Percentiles rank a stretch among this genome's conserved stretches.
These are phyloP conservation scores for Fissipunctia ypsillon DNA, from an alignment of 2,888 invertebrate species.

Conservation along the genomic window DNA sequence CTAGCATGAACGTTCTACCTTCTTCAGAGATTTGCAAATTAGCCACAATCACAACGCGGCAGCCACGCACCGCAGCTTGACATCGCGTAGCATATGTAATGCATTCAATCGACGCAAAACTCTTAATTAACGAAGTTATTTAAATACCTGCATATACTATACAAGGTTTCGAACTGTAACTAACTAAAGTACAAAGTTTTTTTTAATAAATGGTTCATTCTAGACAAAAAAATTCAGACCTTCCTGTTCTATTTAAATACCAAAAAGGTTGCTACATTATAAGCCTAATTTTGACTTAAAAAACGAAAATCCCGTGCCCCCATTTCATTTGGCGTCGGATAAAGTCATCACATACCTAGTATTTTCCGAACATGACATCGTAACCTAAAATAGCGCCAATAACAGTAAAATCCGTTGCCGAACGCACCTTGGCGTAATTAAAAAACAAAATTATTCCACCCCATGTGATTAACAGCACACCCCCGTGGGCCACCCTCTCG, in stretches of 20 bases:
- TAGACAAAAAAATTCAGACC: neutral
- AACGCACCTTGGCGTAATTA: constrained; percentile 88
- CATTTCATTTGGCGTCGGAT: constrained; percentile 54
- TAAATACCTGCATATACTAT: constrained; percentile 28
- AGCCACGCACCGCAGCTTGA: constrained; percentile 22
- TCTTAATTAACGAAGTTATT: constrained; percentile 48
- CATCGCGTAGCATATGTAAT: constrained; percentile 19
- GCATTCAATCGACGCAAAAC: constrained; percentile 21
- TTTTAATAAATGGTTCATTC: neutral
- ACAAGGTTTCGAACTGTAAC: constrained; percentile 44
- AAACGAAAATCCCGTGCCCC: constrained; percentile 26
- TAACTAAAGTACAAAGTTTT: neutral
- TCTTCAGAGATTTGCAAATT: constrained; percentile 51
- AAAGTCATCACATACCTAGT: constrained; percentile 60
- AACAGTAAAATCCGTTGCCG: constrained; percentile 76
- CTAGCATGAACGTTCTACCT: constrained; percentile 4
- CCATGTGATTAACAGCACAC: constrained; percentile 84
- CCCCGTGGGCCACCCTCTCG: constrained; percentile 70
- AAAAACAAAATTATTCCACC: constrained; percentile 89
- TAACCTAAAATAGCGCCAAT: constrained; percentile 73
- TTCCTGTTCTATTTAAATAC: neutral
- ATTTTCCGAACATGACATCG: constrained; percentile 73
- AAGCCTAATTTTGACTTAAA: neutral
- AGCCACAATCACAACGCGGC: constrained; percentile 14
- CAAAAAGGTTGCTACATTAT: neutral